phyloP scores from a whole-genome alignment of 2,797 vertebrate genomes.

The Chiroxiphia lanceolata region DNA sequence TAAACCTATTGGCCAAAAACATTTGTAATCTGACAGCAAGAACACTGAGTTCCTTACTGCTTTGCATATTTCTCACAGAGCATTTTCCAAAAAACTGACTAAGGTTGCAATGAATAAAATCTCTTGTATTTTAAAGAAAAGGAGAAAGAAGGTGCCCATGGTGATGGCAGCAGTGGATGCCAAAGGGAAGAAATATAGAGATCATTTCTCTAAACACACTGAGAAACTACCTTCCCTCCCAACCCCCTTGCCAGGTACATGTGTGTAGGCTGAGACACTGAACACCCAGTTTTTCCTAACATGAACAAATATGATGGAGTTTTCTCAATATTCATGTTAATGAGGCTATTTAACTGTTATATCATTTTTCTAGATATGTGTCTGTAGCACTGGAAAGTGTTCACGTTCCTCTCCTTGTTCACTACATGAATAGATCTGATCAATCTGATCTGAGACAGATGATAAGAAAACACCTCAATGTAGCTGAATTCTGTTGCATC shows the following conservation, averaged over 20 bases:
- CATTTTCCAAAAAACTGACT: accelerated
- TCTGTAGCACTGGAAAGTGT: not conserved
- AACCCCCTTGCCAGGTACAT: not conserved
- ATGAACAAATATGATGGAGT: not conserved
- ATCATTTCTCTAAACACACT: not conserved
- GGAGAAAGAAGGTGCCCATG: not conserved
- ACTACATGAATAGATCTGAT: not conserved
- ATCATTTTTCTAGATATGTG: not conserved
- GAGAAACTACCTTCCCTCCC: not conserved
- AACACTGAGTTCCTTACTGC: not conserved
- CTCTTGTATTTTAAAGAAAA: not conserved
- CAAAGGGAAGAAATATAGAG: not conserved
- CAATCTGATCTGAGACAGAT: not conserved
- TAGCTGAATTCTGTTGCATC: not conserved
- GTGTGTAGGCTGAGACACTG: not conserved
- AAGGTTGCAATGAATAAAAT: not conserved
- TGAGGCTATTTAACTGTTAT: not conserved
- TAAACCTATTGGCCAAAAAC: not conserved
- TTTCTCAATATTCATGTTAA: not conserved
- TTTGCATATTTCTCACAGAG: not conserved
- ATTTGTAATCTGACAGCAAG: not conserved
- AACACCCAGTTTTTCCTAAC: not conserved
- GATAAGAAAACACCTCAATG: not conserved
- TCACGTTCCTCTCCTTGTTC: not conserved
- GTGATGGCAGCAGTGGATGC: not conserved